Evolutionary conservation across 2,797 vertebrate genomes (phyloP).

Genomic region (Bradypodion ventrale): DNA sequence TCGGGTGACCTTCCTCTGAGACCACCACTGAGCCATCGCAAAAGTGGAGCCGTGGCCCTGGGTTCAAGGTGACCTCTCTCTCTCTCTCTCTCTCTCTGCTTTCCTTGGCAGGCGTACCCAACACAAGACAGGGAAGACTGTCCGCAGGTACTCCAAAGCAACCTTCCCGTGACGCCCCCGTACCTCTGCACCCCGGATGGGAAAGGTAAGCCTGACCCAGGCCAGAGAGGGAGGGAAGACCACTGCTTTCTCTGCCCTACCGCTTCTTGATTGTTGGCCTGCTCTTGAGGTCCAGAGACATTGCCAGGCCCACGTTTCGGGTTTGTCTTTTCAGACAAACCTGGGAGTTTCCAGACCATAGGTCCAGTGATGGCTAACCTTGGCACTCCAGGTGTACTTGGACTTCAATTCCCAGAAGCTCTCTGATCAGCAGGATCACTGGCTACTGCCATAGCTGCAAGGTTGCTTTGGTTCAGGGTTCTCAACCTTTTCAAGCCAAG

Average conservation of each 20-base stretch:
- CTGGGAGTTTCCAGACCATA: no score
- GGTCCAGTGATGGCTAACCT: no score
- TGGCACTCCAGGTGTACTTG: no score
- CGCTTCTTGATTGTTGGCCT: no score
- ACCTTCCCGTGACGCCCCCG: constrained; percentile 67
- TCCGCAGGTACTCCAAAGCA: constrained; percentile 73
- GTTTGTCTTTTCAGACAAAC: no score
- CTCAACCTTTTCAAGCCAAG: no score
- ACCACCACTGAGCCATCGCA: no score
- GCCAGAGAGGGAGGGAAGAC: background rate
- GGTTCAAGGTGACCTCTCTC: background rate
- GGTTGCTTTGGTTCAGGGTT: no score
- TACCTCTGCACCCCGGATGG: constrained; percentile 81
- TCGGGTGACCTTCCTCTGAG: background rate
- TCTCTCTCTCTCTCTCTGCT: background rate
- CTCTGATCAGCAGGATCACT: no score
- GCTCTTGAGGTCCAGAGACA: background rate
- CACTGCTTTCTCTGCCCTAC: background rate
- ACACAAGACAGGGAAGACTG: constrained; percentile 81
- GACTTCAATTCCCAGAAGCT: no score
- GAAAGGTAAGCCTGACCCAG: constrained; percentile 73
- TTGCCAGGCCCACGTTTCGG: background rate
- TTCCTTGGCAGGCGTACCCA: constrained; percentile 89
- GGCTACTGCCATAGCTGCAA: no score
- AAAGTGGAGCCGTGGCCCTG: no score